These are phyloP conservation scores for Cygnus atratus DNA, from an alignment of 2,113 vertebrate genomes.

Conservation along the genomic window DNA sequence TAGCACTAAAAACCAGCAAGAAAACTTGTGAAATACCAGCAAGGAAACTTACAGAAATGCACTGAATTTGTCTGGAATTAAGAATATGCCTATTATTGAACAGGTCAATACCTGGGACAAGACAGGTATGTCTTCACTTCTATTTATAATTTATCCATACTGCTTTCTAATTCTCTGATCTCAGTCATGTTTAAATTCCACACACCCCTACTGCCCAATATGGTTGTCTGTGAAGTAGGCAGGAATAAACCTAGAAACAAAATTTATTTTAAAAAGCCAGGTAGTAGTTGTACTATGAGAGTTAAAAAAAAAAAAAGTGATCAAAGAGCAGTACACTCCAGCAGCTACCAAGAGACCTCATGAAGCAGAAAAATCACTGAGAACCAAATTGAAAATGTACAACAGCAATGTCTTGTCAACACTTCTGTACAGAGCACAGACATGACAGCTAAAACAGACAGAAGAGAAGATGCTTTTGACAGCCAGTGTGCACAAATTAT, in stretches of 20 bases:
- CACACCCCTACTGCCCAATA: not conserved
- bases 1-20: not conserved
- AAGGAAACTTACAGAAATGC: not conserved
- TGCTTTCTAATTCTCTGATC: not conserved
- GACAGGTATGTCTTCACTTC: not conserved
- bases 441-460: constrained; percentile 88
- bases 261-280: constrained; percentile 53
- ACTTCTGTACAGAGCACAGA: constrained; percentile 87
- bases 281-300: constrained; percentile 41
- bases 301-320: constrained; percentile 46
- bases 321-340: constrained; percentile 72
- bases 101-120: not conserved
- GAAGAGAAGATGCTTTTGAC: constrained; percentile 87
- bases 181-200: not conserved
- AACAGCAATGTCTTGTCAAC: constrained; percentile 88
- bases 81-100: not conserved
- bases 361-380: constrained; percentile 81
- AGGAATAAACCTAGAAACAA: constrained; percentile 38
- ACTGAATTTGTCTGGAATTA: constrained; percentile 25
- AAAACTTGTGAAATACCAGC: constrained; percentile 28
- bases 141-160: not conserved
- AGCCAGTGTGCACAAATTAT: constrained; percentile 85
- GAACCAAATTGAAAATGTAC: constrained; percentile 86
- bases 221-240: constrained; percentile 1
- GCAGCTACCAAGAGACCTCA: constrained; percentile 74